Percentiles rank a stretch among this genome's conserved stretches.
Conservation (phyloP, 2,888 invertebrate genomes). For the Synanthedon tipuliformis region DNA sequence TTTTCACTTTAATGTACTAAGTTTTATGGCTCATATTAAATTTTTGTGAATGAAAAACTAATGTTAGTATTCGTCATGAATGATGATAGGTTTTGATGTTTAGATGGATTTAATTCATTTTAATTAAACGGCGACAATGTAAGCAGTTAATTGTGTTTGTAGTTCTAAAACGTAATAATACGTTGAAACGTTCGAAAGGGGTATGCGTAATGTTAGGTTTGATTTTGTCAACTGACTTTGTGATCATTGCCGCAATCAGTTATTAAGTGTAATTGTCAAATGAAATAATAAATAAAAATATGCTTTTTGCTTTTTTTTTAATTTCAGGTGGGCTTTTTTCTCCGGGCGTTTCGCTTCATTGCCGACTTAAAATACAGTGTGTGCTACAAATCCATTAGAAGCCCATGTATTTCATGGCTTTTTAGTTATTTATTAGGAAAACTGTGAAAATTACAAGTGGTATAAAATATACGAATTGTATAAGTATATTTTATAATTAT, state of each 20-base stretch:
- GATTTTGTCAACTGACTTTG: neutral
- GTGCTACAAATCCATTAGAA: too few species aligned
- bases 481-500: too few species aligned
- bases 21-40: neutral
- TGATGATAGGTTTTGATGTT: constrained; percentile 25
- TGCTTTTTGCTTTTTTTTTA: too few species aligned
- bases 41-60: neutral
- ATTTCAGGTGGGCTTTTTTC: too few species aligned
- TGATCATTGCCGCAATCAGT: neutral
- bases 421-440: too few species aligned
- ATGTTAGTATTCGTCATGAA: constrained; percentile 6
- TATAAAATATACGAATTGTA: too few species aligned
- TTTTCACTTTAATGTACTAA: neutral
- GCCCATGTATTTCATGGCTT: too few species aligned
- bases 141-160: constrained; percentile 21
- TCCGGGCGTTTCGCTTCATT: too few species aligned
- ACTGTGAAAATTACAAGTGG: too few species aligned
- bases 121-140: constrained; percentile 43
- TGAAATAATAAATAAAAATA: too few species aligned
- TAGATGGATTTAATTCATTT: constrained; percentile 19
- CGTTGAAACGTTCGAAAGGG: constrained; percentile 24
- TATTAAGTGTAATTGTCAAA: too few species aligned
- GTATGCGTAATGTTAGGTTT: constrained; percentile 15
- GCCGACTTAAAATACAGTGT: too few species aligned
- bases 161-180: constrained; percentile 29